These are phyloP conservation scores for Hystrix brachyura DNA, from an alignment of 2,113 vertebrate genomes.

Conservation along the genomic window DNA sequence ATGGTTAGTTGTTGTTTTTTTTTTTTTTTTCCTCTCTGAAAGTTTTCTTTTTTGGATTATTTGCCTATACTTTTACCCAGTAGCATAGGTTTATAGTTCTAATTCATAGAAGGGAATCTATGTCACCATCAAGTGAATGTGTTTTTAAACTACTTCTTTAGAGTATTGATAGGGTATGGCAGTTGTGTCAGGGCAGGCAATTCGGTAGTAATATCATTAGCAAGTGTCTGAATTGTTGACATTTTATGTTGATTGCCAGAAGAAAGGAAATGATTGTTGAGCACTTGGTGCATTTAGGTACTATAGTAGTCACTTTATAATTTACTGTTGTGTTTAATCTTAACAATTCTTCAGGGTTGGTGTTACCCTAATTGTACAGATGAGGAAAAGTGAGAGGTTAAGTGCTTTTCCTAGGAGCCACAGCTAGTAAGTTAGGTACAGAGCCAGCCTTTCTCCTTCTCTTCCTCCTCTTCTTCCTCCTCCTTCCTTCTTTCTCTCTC, in stretches of 20 bases:
- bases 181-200: not conserved
- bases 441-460: not conserved
- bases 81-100: not conserved
- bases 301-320: not conserved
- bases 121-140: not conserved
- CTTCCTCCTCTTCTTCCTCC: not conserved
- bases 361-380: not conserved
- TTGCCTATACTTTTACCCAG: not conserved
- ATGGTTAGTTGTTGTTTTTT: not conserved
- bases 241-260: slow-evolving; percentile 56
- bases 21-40: not conserved
- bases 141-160: not conserved
- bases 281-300: slow-evolving; percentile 6
- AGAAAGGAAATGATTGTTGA: slow-evolving; percentile 32
- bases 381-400: not conserved
- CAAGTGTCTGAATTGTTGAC: slow-evolving; percentile 29
- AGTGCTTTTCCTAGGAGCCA: not conserved
- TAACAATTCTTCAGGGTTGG: slow-evolving; percentile 7
- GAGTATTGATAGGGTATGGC: not conserved
- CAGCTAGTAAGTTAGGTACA: not conserved
- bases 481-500: not conserved
- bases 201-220: slow-evolving; percentile 3
- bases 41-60: not conserved
- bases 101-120: not conserved
- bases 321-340: slow-evolving; percentile 10